A percentile compares a stretch with the other conserved stretches of the same genome.
These are phyloP conservation scores for Acronicta psi DNA, from an alignment of 2,888 invertebrate species.

Conservation along the genomic window DNA sequence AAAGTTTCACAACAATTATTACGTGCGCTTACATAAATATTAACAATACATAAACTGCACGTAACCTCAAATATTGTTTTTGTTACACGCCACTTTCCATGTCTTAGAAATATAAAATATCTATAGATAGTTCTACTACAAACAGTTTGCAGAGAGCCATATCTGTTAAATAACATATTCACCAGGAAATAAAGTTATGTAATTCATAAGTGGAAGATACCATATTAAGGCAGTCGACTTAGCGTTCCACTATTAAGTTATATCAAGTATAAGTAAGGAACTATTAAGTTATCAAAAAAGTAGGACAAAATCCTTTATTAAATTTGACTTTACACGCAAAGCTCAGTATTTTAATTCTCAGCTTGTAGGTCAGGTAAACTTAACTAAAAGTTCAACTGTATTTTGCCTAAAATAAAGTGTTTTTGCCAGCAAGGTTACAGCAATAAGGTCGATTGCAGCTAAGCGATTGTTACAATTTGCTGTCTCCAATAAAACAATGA, in stretches of 20 bases:
- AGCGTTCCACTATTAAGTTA: conserved; percentile 4
- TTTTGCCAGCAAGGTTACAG: conserved; percentile 63
- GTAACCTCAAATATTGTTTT: conserved; percentile 47
- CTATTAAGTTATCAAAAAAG: conserved; percentile 12
- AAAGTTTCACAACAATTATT: conserved; percentile 15
- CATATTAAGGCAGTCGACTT: conserved; percentile 21
- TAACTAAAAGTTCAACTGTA: conserved; percentile 47
- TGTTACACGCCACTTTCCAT: conserved; percentile 44
- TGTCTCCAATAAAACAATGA: conserved; percentile 22
- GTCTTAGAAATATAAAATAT: conserved; percentile 38
- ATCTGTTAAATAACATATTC: conserved; percentile 45
- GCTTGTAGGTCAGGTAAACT: conserved; percentile 42
- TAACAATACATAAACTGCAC: conserved; percentile 31
- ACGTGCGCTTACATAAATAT: conserved; percentile 39
- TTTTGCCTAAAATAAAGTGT: conserved; percentile 56
- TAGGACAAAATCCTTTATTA: conserved; percentile 19
- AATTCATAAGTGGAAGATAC: conserved; percentile 39
- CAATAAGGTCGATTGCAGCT: conserved; percentile 62
- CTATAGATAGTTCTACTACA: conserved; percentile 22
- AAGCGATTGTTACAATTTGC: conserved; percentile 30
- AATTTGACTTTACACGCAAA: conserved; percentile 14
- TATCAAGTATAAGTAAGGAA: conserved; percentile 17
- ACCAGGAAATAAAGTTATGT: conserved; percentile 52
- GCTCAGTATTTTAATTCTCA: conserved; percentile 8
- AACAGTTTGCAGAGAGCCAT: conserved; percentile 21